phyloP scores from a whole-genome alignment of 2,113 vertebrate genomes.

The Climacteris rufus region DNA sequence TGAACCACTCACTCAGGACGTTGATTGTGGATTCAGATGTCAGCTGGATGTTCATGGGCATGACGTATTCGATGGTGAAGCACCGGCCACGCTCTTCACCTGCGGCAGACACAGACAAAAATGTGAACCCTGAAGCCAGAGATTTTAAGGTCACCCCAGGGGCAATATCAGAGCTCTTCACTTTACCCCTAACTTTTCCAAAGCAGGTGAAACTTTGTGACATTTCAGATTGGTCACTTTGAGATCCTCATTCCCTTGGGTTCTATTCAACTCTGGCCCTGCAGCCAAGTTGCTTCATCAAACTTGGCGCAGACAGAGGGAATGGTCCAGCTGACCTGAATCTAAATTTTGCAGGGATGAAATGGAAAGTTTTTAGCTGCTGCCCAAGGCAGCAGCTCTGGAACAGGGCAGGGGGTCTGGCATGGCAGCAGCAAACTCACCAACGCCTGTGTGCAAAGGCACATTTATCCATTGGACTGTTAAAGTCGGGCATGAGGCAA shows the following conservation, averaged over 20 bases:
- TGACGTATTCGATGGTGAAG: constrained; percentile 94
- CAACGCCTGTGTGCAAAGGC: background rate
- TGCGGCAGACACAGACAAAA: constrained; percentile 38
- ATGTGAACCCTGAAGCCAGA: fast-evolving
- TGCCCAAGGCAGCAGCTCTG: background rate
- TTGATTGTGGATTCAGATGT: constrained; percentile 93
- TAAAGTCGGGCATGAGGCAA: fast-evolving
- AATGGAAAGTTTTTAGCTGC: background rate
- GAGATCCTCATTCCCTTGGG: background rate
- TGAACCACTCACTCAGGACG: constrained; percentile 84
- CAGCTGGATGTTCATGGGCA: constrained; percentile 92
- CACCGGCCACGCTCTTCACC: constrained; percentile 92
- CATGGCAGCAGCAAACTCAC: background rate
- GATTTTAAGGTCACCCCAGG: background rate
- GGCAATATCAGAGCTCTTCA: fast-evolving
- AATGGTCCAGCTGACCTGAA: constrained; percentile 4
- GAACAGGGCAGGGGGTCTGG: background rate
- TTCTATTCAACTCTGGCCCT: background rate
- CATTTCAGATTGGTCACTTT: background rate
- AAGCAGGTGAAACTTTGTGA: background rate
- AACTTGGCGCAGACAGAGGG: background rate
- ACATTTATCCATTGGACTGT: background rate
- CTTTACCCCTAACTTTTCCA: background rate
- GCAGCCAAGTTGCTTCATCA: background rate
- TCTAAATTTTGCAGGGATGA: background rate